Percentiles rank a stretch among this genome's conserved stretches.
Conservation (phyloP, 2,888 invertebrate genomes). For the Lamproptera curius region DNA sequence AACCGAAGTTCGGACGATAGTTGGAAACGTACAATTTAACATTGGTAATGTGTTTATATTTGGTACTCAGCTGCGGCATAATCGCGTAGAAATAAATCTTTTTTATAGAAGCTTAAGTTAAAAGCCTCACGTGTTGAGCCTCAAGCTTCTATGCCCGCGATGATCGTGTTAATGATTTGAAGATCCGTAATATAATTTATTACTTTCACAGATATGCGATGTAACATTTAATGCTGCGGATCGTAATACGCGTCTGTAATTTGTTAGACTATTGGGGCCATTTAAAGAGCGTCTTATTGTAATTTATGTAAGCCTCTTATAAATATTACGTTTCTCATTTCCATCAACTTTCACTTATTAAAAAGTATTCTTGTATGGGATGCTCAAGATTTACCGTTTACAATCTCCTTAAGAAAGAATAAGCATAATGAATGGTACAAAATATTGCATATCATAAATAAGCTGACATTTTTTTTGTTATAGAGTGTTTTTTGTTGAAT, state of each 20-base stretch:
- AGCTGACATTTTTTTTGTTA: background rate
- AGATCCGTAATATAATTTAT: conserved; percentile 8
- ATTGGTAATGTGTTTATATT: too few species aligned
- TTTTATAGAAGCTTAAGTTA: conserved; percentile 2
- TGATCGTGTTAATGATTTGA: conserved; percentile 6
- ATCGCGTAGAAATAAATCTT: background rate
- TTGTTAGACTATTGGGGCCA: conserved; percentile 7
- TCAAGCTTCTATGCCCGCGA: too few species aligned
- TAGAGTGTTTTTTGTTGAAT: background rate
- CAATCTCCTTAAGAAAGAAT: background rate
- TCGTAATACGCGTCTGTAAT: conserved; percentile 6
- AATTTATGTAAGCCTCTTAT: conserved; percentile 15
- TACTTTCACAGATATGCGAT: conserved; percentile 5
- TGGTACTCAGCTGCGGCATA: background rate
- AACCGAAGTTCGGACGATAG: too few species aligned
- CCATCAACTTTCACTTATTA: conserved; percentile 12
- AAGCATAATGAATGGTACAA: background rate
- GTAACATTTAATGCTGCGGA: conserved; percentile 6
- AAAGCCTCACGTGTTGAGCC: conserved; percentile 14
- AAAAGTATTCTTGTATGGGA: background rate
- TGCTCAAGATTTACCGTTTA: background rate
- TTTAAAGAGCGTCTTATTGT: conserved; percentile 9
- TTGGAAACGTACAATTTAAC: too few species aligned
- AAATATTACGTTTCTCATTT: conserved; percentile 8
- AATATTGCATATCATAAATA: background rate